Evolutionary conservation across 2,888 invertebrate genomes (phyloP).

Genomic region (Plagodis dolabraria): DNA sequence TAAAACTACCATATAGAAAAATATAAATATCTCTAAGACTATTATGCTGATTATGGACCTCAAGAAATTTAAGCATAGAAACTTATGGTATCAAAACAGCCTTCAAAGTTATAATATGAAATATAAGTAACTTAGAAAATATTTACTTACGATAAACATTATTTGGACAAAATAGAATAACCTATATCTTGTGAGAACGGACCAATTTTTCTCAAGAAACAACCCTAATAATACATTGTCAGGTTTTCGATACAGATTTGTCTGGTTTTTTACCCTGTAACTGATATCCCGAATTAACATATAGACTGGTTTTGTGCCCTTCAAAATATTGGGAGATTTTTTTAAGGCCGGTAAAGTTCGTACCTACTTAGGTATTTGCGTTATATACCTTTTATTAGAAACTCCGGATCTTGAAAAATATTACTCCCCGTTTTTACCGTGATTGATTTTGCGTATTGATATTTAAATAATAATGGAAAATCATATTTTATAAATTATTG

Average conservation of each 20-base stretch:
- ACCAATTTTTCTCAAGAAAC: slow-evolving; percentile 22
- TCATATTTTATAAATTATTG: no score
- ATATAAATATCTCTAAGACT: no score
- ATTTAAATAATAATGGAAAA: no score
- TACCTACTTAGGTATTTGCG: slow-evolving; percentile 11
- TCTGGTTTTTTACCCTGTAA: slow-evolving; percentile 36
- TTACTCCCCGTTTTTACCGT: background rate
- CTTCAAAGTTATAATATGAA: no score
- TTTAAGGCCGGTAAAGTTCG: slow-evolving; percentile 11
- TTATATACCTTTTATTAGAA: slow-evolving; percentile 12
- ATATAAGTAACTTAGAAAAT: no score
- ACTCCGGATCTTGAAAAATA: slow-evolving; percentile 3
- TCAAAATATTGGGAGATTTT: slow-evolving; percentile 30
- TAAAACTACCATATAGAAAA: no score
- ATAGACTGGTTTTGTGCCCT: slow-evolving; percentile 39
- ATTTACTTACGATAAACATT: no score
- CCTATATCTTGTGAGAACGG: background rate
- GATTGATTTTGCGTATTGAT: no score
- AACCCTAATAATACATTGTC: slow-evolving; percentile 26
- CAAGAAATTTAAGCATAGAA: no score
- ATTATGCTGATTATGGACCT: no score
- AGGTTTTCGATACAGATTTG: slow-evolving; percentile 34
- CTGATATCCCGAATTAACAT: slow-evolving; percentile 40
- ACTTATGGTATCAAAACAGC: no score
- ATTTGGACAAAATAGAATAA: no score